Evolutionary conservation across 2,888 invertebrate species (phyloP).

Genomic region (Monochamus alternatus): DNA sequence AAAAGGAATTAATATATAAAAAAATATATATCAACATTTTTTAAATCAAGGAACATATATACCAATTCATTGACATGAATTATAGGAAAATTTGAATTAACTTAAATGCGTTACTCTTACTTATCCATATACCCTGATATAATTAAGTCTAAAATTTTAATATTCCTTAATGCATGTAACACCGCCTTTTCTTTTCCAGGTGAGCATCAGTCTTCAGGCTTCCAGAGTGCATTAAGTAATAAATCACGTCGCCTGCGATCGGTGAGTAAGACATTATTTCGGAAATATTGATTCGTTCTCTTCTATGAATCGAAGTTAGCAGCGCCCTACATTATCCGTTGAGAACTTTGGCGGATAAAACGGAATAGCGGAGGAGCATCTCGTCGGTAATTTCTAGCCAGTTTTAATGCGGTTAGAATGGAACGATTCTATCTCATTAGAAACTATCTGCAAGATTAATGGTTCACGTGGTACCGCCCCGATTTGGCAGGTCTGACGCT

Average conservation of each 20-base stretch:
- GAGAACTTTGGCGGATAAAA: conserved; percentile 16
- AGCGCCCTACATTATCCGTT: neutral
- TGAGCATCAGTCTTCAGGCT: conserved; percentile 8
- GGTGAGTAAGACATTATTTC: conserved; percentile 29
- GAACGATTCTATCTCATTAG: conserved; percentile 10
- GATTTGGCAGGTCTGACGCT: neutral
- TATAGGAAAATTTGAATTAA: no score
- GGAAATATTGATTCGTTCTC: conserved; percentile 19
- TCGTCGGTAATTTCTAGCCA: neutral
- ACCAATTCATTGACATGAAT: no score
- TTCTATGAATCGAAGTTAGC: conserved; percentile 4
- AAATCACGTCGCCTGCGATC: conserved; percentile 11
- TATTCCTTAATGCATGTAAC: neutral
- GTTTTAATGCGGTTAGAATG: conserved; percentile 5
- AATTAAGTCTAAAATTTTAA: neutral
- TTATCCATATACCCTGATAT: neutral
- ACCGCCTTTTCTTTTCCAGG: conserved; percentile 19
- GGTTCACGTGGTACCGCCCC: conserved; percentile 2
- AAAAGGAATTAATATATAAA: no score
- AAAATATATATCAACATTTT: no score
- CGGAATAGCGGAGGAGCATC: conserved; percentile 6
- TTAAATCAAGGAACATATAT: no score
- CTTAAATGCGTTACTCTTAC: no score
- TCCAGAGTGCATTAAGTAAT: conserved; percentile 22
- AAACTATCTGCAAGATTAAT: conserved; percentile 10